Base-by-base conservation (phyloP, 2,113 vertebrate genomes). In the Pollachius pollachius region DNA sequence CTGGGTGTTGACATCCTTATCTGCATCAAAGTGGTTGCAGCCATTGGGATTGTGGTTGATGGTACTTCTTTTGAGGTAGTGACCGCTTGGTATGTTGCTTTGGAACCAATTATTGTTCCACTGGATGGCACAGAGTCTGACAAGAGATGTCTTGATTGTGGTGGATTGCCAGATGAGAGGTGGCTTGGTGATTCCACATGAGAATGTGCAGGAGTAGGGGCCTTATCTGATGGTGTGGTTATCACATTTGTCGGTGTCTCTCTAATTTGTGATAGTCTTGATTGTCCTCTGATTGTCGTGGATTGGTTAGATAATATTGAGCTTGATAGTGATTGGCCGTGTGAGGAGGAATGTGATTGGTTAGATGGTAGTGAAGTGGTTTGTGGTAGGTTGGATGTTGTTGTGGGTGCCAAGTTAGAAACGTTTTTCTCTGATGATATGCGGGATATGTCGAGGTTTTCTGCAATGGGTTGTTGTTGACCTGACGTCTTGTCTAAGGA, bases 401-500 rank as follows among this genome's bases (percentile, higher is more conserved):
- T 13, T 17, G 54, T 56, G 54, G 15, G 15, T 57, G n/a, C n/a
- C 1, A 57, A 57, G n/a, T 57, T 62, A 41, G 66, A 1, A 25
- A 27, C 23, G 11, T 11, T 15, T 23, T 61, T 23, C 11, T 15
- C 59, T 12, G 59, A 21, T 23, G 19, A 5, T 61, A 9, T 21
- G 8, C 19, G 23, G n/a, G 59, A 21, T 21, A 18, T 21, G 59
- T 21, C 9, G 9, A 18, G 57, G 18, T 59, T 59, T 61, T 9
- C 15, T 23, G 60, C 52, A 74, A 5, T 75, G 62, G 62, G 60
- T 15, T 34, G 80, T n/a, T 69, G 75, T 19, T 54, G 16, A 0
- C 73, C 62, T 2, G 15, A 6, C 9, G 70, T 73, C 37, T 59
- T 80, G 69, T 71, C 67, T 16, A 59, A 21, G 64, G 23, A 25